A percentile compares a stretch with the other conserved stretches of the same genome.
These are phyloP conservation scores for Loxodonta africana DNA, from an alignment of 2,113 vertebrate species.

Conservation along the genomic window DNA sequence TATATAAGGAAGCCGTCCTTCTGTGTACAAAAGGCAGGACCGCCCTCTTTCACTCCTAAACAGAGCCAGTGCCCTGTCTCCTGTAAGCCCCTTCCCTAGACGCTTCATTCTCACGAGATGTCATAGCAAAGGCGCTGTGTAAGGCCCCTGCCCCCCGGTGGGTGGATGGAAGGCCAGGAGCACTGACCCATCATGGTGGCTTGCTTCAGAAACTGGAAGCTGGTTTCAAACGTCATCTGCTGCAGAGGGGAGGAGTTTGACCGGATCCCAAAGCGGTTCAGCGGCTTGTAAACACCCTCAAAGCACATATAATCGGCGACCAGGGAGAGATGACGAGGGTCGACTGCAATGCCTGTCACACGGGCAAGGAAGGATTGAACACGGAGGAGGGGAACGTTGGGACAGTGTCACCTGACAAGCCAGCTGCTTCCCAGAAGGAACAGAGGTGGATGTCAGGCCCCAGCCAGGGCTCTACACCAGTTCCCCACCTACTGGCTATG, in stretches of 20 bases:
- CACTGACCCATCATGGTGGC: slow-evolving; percentile 93
- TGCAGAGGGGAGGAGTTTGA: slow-evolving; percentile 97
- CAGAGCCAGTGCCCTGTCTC: not conserved
- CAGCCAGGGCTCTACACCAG: not conserved
- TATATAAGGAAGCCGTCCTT: accelerated
- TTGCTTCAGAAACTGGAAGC: slow-evolving; percentile 97
- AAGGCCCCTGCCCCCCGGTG: not conserved
- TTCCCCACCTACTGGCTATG: accelerated
- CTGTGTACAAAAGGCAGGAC: not conserved
- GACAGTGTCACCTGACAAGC: not conserved
- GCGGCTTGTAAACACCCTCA: slow-evolving; percentile 95
- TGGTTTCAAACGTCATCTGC: slow-evolving; percentile 99
- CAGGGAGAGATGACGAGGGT: slow-evolving; percentile 97
- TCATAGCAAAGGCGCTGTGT: accelerated
- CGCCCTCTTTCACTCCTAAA: not conserved
- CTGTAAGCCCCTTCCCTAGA: not conserved
- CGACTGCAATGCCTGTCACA: slow-evolving; percentile 94
- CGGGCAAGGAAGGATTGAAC: not conserved
- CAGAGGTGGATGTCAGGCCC: accelerated
- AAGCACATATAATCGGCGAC: slow-evolving; percentile 99
- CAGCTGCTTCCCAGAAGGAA: too few relatives aligned
- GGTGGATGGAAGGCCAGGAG: not conserved
- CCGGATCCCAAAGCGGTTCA: slow-evolving; percentile 94
- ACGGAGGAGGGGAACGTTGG: not conserved
- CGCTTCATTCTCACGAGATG: accelerated